Percentiles rank a stretch among this genome's conserved stretches.
phyloP scores from a whole-genome alignment of 2,797 vertebrate species.

The Myotis findleyi region DNA sequence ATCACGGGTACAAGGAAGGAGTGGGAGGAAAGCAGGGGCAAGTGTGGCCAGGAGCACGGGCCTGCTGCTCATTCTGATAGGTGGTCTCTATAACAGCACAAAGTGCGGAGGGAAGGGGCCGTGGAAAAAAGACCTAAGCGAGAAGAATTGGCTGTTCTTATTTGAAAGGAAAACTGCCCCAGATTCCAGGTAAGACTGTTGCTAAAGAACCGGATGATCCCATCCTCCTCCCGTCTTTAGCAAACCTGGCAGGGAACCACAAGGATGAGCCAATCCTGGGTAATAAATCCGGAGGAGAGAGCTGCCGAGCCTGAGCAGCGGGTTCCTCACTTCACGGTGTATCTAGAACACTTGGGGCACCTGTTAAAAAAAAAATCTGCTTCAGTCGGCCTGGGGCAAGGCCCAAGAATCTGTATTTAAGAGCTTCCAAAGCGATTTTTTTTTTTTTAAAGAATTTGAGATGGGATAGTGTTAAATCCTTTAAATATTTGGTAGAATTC shows the following conservation, averaged over 20 bases:
- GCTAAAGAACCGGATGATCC: slow-evolving; percentile 22
- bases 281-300: neutral
- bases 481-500: too few species aligned
- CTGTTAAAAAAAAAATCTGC: neutral
- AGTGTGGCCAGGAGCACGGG: neutral
- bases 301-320: neutral
- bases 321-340: neutral
- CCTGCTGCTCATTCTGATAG: neutral
- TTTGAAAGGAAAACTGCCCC: neutral
- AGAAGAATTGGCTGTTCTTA: neutral
- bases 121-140: neutral
- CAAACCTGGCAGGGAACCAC: neutral
- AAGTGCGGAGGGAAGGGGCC: neutral
- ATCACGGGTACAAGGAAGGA: neutral
- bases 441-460: too few species aligned
- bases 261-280: neutral
- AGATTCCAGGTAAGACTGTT: slow-evolving; percentile 20
- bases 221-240: neutral
- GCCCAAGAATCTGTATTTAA: neutral
- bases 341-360: neutral
- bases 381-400: neutral
- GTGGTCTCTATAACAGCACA: accelerated
- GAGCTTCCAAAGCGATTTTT: neutral
- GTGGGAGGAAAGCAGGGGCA: neutral
- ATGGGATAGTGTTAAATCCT: too few species aligned